Evolutionary conservation across 2,797 vertebrate genomes (phyloP).

Genomic region (Mallotus villosus): DNA sequence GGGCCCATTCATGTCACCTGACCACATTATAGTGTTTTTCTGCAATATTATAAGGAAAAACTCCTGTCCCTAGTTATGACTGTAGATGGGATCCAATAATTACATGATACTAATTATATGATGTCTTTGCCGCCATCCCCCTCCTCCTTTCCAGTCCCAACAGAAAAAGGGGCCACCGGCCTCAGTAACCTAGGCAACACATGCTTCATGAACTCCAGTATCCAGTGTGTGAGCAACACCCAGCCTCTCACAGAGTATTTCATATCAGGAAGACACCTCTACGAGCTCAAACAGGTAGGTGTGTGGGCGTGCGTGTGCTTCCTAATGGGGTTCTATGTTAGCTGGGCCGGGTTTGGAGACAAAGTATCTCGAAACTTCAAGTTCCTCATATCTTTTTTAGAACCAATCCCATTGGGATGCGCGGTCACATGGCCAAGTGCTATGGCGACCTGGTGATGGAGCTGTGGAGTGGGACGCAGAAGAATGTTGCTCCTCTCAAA

Average conservation of each 20-base stretch:
- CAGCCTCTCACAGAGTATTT: constrained; percentile 96
- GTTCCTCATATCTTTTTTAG: constrained; percentile 66
- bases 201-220: constrained; percentile 99
- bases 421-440: constrained; percentile 99
- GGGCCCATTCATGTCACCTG: too few species aligned
- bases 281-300: constrained; percentile 96
- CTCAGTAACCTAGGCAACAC: constrained; percentile 98
- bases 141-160: constrained; percentile 81
- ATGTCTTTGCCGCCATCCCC: not conserved
- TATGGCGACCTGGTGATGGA: constrained; percentile 99
- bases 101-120: not conserved
- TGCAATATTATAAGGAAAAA: not conserved
- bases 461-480: constrained; percentile 98
- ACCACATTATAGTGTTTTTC: too few species aligned
- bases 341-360: not conserved
- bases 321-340: not conserved
- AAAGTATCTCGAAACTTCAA: not conserved
- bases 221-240: constrained; percentile 99
- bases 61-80: not conserved
- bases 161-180: constrained; percentile 97
- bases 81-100: not conserved
- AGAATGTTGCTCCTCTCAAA: constrained; percentile 95
- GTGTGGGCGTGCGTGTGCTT: not conserved
- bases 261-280: constrained; percentile 95
- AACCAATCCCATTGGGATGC: constrained; percentile 98